A percentile compares a stretch with the other conserved stretches of the same genome.
These are phyloP conservation scores for Flexamia atlantica DNA, from an alignment of 2,888 invertebrate genomes.

Conservation along the genomic window DNA sequence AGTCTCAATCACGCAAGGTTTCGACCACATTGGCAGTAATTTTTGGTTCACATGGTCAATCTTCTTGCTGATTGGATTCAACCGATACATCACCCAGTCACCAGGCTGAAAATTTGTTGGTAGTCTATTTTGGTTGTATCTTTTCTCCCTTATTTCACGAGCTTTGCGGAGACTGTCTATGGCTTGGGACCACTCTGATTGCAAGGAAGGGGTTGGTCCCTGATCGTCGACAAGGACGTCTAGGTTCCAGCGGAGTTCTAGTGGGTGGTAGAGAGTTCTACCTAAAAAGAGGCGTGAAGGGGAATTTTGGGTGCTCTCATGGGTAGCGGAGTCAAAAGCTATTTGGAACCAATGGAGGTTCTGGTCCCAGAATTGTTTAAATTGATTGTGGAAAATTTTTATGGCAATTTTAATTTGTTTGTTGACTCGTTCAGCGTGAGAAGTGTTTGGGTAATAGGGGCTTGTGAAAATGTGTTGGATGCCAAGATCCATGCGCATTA, in stretches of 20 bases:
- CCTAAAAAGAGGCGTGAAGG: background rate
- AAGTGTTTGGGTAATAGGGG: constrained; percentile 6
- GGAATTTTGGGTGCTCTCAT: background rate
- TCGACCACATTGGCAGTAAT: background rate
- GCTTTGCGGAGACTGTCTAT: background rate
- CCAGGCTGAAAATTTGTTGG: background rate
- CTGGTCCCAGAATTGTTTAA: background rate
- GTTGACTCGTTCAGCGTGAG: background rate
- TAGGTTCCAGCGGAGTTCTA: constrained; percentile 11
- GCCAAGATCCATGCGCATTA: background rate
- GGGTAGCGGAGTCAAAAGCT: background rate
- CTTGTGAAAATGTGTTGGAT: background rate
- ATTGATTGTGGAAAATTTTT: background rate
- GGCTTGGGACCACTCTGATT: background rate
- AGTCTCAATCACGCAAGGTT: constrained; percentile 3
- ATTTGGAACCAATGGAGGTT: constrained; percentile 7
- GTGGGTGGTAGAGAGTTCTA: background rate
- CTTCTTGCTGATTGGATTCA: background rate
- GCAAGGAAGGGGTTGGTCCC: background rate
- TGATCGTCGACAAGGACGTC: background rate
- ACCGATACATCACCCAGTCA: background rate
- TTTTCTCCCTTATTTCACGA: background rate
- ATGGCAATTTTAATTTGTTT: background rate
- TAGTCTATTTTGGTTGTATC: background rate
- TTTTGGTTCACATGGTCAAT: background rate